Percentiles rank a stretch among this genome's conserved stretches.
Conservation (phyloP, 1,140 invertebrate genomes). For the Saccostrea glomerata region DNA sequence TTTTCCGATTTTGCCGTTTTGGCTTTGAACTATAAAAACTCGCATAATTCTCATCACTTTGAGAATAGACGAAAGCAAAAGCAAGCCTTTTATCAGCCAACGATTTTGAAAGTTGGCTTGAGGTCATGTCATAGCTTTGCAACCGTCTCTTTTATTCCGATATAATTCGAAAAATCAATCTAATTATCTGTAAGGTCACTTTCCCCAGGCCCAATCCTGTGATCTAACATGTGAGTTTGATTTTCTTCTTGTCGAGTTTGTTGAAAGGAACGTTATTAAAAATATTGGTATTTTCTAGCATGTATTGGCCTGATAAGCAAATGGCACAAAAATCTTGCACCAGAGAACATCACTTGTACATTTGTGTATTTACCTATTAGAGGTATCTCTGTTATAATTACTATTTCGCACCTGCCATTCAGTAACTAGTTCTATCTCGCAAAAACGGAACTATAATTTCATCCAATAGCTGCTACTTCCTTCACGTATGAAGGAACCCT, state of each 20-base stretch:
- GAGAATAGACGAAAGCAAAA: constrained; percentile 2
- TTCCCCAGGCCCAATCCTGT: neutral
- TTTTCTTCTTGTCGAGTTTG: constrained; percentile 11
- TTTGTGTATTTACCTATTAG: neutral
- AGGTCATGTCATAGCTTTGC: neutral
- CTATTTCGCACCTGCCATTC: neutral
- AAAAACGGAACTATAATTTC: neutral
- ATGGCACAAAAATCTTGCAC: neutral
- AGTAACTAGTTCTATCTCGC: no score
- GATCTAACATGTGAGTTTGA: constrained; percentile 20
- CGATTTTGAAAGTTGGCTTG: neutral
- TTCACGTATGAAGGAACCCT: neutral
- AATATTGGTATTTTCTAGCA: constrained; percentile 4
- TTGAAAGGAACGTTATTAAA: constrained; percentile 6
- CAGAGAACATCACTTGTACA: neutral
- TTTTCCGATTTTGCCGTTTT: neutral
- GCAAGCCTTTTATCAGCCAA: constrained; percentile 4
- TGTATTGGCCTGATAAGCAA: neutral
- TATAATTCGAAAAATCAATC: constrained; percentile 25
- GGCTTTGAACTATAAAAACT: constrained; percentile 36
- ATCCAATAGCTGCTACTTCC: neutral
- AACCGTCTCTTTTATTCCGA: neutral
- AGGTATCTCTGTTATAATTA: neutral
- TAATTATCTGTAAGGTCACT: constrained; percentile 24
- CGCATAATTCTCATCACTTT: constrained; percentile 25